phyloP scores from a whole-genome alignment of 2,888 invertebrate genomes.

The Temnothorax ravouxi region DNA sequence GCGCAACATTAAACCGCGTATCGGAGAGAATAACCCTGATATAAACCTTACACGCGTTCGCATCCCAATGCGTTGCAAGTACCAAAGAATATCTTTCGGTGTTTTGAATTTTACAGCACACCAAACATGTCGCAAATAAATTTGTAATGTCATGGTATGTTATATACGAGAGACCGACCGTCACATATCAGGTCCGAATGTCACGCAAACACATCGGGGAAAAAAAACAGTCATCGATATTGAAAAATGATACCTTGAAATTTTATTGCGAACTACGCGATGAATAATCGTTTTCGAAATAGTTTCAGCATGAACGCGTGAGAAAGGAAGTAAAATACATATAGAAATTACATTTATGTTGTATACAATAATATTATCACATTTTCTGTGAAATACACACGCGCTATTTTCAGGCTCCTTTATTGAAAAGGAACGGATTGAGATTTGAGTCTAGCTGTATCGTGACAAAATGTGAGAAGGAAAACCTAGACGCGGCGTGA shows the following conservation, averaged over 20 bases:
- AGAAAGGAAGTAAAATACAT: background rate
- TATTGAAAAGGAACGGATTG: background rate
- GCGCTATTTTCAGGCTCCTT: background rate
- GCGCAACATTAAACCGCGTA: constrained; percentile 42
- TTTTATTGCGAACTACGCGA: background rate
- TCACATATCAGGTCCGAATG: background rate
- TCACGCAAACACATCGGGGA: no score
- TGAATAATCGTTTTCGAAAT: background rate
- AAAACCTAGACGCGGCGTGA: constrained; percentile 63
- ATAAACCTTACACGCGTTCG: constrained; percentile 7
- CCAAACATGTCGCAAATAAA: constrained; percentile 10
- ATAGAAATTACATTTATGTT: background rate
- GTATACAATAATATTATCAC: background rate
- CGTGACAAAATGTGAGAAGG: constrained; percentile 57
- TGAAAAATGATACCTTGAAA: background rate
- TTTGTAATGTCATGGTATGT: background rate
- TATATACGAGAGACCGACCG: background rate
- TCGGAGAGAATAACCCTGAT: constrained; percentile 38
- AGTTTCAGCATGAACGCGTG: background rate
- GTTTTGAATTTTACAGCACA: constrained; percentile 19
- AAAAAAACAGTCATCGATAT: background rate
- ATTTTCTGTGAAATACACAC: background rate
- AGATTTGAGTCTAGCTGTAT: background rate
- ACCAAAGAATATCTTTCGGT: constrained; percentile 2
- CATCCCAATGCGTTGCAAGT: background rate